phyloP scores from a whole-genome alignment of 2,797 vertebrate genomes.

The Tokudaia muenninki region DNA sequence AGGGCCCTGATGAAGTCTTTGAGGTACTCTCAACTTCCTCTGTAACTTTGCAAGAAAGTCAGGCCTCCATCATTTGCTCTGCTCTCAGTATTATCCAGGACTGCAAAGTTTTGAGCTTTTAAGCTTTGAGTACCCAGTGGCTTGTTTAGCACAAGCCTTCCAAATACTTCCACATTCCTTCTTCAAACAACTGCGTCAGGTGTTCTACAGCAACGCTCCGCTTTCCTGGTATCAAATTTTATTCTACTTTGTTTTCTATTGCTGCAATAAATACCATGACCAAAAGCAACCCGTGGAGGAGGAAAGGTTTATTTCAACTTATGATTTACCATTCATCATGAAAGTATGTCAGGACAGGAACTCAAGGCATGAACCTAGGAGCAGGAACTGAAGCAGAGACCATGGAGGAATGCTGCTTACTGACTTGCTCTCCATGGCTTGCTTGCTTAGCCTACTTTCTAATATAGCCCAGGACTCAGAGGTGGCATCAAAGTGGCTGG shows the following conservation, averaged over 20 bases:
- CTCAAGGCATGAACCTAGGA: neutral
- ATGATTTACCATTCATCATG: neutral
- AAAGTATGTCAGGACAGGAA: neutral
- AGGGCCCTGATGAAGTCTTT: neutral
- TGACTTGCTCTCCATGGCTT: neutral
- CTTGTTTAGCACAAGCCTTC: neutral
- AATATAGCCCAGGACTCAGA: neutral
- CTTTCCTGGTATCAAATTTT: neutral
- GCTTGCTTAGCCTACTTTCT: neutral
- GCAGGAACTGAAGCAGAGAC: neutral
- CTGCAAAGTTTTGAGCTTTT: too few species aligned
- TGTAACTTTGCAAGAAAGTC: too few species aligned
- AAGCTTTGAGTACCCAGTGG: too few species aligned
- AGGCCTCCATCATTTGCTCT: too few species aligned
- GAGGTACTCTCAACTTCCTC: neutral
- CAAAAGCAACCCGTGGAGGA: too few species aligned
- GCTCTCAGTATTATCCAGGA: neutral
- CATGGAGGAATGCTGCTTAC: neutral
- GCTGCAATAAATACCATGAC: neutral
- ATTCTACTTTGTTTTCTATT: neutral
- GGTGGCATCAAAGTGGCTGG: neutral
- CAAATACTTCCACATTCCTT: neutral
- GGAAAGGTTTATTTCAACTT: neutral
- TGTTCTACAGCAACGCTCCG: neutral
- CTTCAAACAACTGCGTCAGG: neutral